Conservation (phyloP, 2,797 vertebrate genomes). For the Adrianichthys oophorus region DNA sequence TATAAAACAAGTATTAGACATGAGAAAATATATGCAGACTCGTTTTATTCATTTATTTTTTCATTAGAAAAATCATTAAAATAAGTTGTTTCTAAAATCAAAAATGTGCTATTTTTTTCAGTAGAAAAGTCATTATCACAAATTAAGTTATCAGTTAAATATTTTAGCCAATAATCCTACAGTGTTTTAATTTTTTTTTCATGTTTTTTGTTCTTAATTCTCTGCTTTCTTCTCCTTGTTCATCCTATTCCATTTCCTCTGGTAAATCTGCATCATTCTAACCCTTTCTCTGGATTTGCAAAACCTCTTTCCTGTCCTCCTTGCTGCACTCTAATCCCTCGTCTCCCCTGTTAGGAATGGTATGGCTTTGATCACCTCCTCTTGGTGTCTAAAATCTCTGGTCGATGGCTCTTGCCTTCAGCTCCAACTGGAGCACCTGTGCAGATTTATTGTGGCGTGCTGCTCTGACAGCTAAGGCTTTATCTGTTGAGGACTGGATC, state of each 20-base stretch:
- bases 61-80: no score
- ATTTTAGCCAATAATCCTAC: conserved; percentile 44
- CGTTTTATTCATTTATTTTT: no score
- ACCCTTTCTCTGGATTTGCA: conserved; percentile 1
- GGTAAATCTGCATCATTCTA: not conserved
- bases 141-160: no score
- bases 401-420: not conserved
- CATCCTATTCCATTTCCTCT: conserved; percentile 4
- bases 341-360: not conserved
- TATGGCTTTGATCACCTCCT: not conserved
- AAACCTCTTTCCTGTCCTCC: not conserved
- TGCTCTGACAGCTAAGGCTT: not conserved
- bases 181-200: conserved; percentile 37
- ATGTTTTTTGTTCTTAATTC: not conserved
- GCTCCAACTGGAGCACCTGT: not conserved
- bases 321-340: not conserved
- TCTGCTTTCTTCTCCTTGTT: conserved; percentile 13
- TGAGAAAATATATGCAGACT: no score
- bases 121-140: no score
- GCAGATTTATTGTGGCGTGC: not conserved
- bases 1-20: no score
- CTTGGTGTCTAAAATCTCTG: no score
- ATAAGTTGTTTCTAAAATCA: no score
- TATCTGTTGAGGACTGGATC: conserved; percentile 23
- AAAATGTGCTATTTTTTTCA: no score